Percentiles rank a stretch among this genome's conserved stretches.
phyloP scores from a whole-genome alignment of 92 coral and sea anemone genomes.

The Chrysogorgia sp. region DNA sequence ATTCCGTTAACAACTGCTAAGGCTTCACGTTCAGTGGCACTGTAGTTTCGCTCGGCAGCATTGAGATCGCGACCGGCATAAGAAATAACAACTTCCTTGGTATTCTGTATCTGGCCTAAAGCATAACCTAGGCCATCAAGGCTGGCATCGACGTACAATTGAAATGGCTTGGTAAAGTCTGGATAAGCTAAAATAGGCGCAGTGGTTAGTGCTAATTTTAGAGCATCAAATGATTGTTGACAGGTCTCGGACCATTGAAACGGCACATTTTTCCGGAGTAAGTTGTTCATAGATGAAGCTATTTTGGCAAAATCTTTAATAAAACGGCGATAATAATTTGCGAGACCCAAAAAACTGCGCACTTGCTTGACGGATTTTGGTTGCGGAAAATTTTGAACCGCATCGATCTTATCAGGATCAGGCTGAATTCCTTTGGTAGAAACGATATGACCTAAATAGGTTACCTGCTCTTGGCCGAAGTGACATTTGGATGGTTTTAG shows the following conservation, averaged over 20 bases:
- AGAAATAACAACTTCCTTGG: slow-evolving; percentile 48
- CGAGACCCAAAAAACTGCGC: slow-evolving; percentile 62
- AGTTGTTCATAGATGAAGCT: slow-evolving; percentile 58
- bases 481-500: slow-evolving; percentile 48
- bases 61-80: slow-evolving; percentile 58
- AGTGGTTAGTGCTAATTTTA: slow-evolving; percentile 35
- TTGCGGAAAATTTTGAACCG: slow-evolving; percentile 51
- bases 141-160: slow-evolving; percentile 58
- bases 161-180: slow-evolving; percentile 48
- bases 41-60: slow-evolving; percentile 57
- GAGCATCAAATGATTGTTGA: slow-evolving; percentile 43
- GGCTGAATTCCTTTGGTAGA: slow-evolving; percentile 56
- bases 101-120: slow-evolving; percentile 53
- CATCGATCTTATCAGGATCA: slow-evolving; percentile 55
- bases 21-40: slow-evolving; percentile 59
- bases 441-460: slow-evolving; percentile 64
- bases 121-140: slow-evolving; percentile 51
- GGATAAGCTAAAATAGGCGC: slow-evolving; percentile 68
- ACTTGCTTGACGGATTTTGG: slow-evolving; percentile 53
- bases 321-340: slow-evolving; percentile 64
- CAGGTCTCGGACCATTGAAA: slow-evolving; percentile 58
- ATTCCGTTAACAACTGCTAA: slow-evolving; percentile 52
- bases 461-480: slow-evolving; percentile 41
- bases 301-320: slow-evolving; percentile 53
- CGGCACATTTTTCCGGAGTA: slow-evolving; percentile 44